A percentile compares a stretch with the other conserved stretches of the same genome.
Conservation (phyloP, 2,888 invertebrate species). For the Pantelozetes paolii region DNA sequence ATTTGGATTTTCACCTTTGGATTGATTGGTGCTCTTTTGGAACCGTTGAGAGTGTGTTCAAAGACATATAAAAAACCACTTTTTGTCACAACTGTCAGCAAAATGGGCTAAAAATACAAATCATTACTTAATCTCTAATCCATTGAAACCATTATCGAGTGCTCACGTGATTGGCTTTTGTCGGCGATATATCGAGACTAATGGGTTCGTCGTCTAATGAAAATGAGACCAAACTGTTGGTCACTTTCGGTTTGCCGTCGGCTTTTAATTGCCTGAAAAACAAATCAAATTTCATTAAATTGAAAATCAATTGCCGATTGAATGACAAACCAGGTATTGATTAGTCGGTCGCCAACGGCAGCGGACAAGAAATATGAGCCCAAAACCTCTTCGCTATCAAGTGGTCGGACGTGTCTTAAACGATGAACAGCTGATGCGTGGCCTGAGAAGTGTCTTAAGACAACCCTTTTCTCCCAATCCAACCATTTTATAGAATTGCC, state of each 20-base stretch:
- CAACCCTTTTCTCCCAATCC: constrained; percentile 60
- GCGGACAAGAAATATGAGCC: constrained; percentile 50
- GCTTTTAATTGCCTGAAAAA: constrained; percentile 44
- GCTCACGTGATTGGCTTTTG: constrained; percentile 45
- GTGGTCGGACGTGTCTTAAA: constrained; percentile 46
- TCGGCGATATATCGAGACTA: constrained; percentile 47
- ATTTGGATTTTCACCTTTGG: constrained; percentile 28
- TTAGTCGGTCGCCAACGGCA: constrained; percentile 50
- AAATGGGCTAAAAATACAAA: constrained; percentile 44
- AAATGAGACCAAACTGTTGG: constrained; percentile 49
- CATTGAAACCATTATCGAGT: neutral
- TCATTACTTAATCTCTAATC: neutral
- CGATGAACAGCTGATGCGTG: constrained; percentile 60
- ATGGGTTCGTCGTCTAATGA: constrained; percentile 48
- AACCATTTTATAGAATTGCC: constrained; percentile 61
- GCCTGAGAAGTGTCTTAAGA: constrained; percentile 63
- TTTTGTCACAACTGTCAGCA: constrained; percentile 61
- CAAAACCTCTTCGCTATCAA: constrained; percentile 38
- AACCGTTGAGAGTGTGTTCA: constrained; percentile 68
- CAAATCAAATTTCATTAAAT: constrained; percentile 37
- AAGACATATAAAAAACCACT: constrained; percentile 76
- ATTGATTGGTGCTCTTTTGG: neutral
- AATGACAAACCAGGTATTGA: constrained; percentile 51
- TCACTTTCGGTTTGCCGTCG: constrained; percentile 11
- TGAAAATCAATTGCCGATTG: neutral